Conservation (phyloP, 2,888 invertebrate genomes). For the Gasteruption jaculator region DNA sequence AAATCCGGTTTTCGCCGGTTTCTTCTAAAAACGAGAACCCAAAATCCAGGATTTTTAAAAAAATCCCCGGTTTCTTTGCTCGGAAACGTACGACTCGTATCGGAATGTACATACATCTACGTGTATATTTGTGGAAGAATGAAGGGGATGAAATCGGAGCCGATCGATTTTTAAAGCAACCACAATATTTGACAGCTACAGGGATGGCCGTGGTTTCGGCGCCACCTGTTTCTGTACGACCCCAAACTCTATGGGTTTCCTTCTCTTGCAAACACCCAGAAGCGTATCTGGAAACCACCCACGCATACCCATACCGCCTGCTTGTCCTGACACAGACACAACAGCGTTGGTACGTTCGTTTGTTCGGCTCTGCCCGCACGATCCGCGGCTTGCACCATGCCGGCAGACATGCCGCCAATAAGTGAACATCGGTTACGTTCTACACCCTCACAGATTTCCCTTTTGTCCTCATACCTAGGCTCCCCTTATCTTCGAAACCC, state of each 20-base stretch:
- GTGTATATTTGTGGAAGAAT: no score
- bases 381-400: constrained; percentile 43
- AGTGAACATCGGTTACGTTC: constrained; percentile 50
- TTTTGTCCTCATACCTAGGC: constrained; percentile 26
- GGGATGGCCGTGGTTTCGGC: constrained; percentile 40
- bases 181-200: constrained; percentile 50
- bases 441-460: constrained; percentile 39
- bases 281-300: constrained; percentile 27
- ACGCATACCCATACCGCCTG: constrained; percentile 21
- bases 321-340: constrained; percentile 7
- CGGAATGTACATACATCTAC: no score
- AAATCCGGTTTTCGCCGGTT: no score
- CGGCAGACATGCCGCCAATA: constrained; percentile 51
- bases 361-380: constrained; percentile 31
- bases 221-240: constrained; percentile 50
- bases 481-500: constrained; percentile 23
- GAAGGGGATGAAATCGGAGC: no score
- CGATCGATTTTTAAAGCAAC: constrained; percentile 49
- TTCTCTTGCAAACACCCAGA: constrained; percentile 18
- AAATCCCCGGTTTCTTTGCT: no score
- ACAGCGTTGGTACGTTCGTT: constrained; percentile 26
- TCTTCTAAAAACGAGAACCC: no score
- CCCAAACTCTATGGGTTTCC: no score
- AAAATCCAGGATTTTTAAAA: no score
- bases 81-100: no score